Percentiles rank a stretch among this genome's conserved stretches.
Evolutionary conservation across 2,888 invertebrate genomes (phyloP).

Genomic region (Cerceris ruficornis): DNA sequence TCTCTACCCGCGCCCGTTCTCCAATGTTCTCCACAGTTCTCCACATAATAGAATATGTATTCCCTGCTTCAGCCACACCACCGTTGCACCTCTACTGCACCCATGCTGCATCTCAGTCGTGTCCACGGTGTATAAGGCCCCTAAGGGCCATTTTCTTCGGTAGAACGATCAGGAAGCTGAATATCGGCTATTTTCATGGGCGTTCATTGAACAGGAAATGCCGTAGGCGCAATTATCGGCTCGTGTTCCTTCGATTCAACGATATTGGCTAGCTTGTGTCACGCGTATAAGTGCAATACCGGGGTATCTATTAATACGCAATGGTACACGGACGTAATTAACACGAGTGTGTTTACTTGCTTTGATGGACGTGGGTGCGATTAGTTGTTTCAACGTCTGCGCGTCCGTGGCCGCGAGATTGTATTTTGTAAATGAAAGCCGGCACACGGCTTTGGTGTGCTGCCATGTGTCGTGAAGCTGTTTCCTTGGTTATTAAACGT

Average conservation of each 20-base stretch:
- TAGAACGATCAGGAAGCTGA: background rate
- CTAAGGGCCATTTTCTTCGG: constrained; percentile 1
- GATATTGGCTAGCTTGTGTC: background rate
- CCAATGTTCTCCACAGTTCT: too few species aligned
- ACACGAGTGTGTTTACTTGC: constrained; percentile 3
- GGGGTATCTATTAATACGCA: constrained; percentile 1
- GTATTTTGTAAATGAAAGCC: constrained; percentile 8
- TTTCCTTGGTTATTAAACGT: background rate
- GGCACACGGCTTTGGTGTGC: background rate
- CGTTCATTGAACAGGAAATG: background rate
- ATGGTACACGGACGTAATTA: constrained; percentile 3
- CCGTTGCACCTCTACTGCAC: too few species aligned
- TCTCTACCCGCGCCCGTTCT: too few species aligned
- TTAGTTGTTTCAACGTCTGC: background rate
- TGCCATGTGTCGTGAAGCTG: background rate
- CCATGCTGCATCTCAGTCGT: too few species aligned
- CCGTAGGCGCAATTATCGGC: background rate
- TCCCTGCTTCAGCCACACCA: too few species aligned
- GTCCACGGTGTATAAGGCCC: background rate
- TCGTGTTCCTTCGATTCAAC: background rate
- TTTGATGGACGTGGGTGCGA: constrained; percentile 1
- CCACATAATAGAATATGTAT: too few species aligned
- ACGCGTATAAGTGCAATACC: constrained; percentile 5
- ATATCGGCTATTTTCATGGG: background rate
- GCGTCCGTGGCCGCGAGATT: background rate